phyloP scores from a whole-genome alignment of 1,140 invertebrate species.

The Ephestia elutella region DNA sequence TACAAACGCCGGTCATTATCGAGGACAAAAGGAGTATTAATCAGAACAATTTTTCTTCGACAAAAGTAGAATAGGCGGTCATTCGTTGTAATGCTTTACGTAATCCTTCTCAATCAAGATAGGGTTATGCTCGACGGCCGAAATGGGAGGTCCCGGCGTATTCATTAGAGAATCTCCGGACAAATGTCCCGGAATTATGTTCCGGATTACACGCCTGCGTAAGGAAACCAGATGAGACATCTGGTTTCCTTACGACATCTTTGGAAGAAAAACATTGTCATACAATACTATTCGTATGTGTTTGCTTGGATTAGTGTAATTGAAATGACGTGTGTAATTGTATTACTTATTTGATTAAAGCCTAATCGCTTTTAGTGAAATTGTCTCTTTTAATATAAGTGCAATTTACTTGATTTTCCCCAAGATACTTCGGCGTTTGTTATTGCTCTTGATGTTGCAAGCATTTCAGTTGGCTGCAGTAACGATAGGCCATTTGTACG shows the following conservation, averaged over 20 bases:
- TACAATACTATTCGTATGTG: background rate
- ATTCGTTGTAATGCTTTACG: slow-evolving; percentile 39
- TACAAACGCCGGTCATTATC: slow-evolving; percentile 17
- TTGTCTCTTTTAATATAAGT: no score
- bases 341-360: no score
- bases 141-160: slow-evolving; percentile 26
- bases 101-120: slow-evolving; percentile 60
- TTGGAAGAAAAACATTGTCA: slow-evolving; percentile 9
- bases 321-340: background rate
- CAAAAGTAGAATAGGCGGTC: slow-evolving; percentile 31
- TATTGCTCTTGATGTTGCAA: no score
- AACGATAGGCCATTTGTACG: no score
- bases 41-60: slow-evolving; percentile 38
- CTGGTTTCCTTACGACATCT: no score
- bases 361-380: no score
- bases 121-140: slow-evolving; percentile 34
- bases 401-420: no score
- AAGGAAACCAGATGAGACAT: slow-evolving; percentile 38
- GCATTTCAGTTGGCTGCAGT: no score
- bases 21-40: slow-evolving; percentile 39
- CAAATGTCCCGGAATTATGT: slow-evolving; percentile 45
- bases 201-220: slow-evolving; percentile 38
- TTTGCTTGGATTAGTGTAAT: background rate
- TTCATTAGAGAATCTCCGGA: slow-evolving; percentile 38
- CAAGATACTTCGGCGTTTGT: no score